Base-by-base conservation (phyloP, 2,888 invertebrate genomes). In the Allacma fusca region DNA sequence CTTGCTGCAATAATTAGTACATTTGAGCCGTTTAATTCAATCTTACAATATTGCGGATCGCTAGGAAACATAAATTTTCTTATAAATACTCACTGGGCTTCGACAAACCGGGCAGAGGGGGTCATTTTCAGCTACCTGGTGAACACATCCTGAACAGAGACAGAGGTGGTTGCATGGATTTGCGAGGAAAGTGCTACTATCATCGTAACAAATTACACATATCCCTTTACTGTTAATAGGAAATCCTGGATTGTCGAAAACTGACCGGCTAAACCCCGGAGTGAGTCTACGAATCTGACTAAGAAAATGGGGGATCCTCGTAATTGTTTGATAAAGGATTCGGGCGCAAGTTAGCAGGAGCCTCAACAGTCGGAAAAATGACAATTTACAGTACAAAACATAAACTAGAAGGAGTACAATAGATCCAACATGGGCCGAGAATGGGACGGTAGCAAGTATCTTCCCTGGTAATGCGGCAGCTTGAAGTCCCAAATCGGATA, bases 131-230 rank as follows among this genome's bases (percentile, higher is more conserved):
- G 81, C 69, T 1, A 83, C 28, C 0, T 67, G 64, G 19, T 79
- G 44, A 21, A 82, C 81, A 70, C 84, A 84, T 0, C 59, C 59
- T 28, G 78, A 75, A 67, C 84, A 84, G 1, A 84, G 71, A 59
- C 84, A 83, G 2, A 83, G 78, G 71, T 84, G 84, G 44, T 80
- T 82, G 26, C 84, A 84, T 1, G 84, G 84, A 50, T 79, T 76
- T 2, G 82, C 80, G 64, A 84, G 75, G 50, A 64, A 83, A 9
- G 75, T 29, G 4, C 83, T 82, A 9, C 76, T 75, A 19, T 79
- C 79, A 40, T 80, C 81, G 50, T 79, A 79, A 67, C 84, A 84
- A 50, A 84, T 74, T 12, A 84, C 82, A 74, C 84, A 84, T 5
- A 79, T 26, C 12, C 79, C 81, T 65, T 78, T 78, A 21, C 24